Evolutionary conservation across 2,888 invertebrate species (phyloP).

Genomic region (Magallana nippona): DNA sequence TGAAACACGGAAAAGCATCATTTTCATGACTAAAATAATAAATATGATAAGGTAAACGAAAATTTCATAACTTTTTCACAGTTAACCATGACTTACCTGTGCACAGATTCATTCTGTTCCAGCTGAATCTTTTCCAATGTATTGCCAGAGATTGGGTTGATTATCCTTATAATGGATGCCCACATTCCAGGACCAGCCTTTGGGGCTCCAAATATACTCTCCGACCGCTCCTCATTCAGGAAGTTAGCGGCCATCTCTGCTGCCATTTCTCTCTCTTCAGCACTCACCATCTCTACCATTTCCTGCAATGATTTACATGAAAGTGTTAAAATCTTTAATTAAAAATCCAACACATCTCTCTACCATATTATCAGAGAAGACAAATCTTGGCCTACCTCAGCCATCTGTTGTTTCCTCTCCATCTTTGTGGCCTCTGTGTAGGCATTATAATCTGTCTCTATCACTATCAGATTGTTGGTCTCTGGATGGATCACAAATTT

Average conservation of each 20-base stretch:
- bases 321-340: too few species aligned
- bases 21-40: conserved; percentile 21
- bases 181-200: conserved; percentile 96
- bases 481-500: conserved; percentile 96
- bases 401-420: conserved; percentile 96
- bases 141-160: conserved; percentile 85
- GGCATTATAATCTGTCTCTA: conserved; percentile 99
- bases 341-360: neutral
- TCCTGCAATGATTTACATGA: conserved; percentile 79
- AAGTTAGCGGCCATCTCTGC: conserved; percentile 99
- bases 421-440: conserved; percentile 98
- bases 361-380: neutral
- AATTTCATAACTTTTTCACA: neutral
- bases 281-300: conserved; percentile 97
- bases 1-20: conserved; percentile 26
- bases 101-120: conserved; percentile 97
- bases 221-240: conserved; percentile 95
- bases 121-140: conserved; percentile 86
- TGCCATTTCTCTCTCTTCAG: conserved; percentile 96
- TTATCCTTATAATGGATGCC: conserved; percentile 86
- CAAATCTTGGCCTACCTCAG: conserved; percentile 83
- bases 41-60: neutral
- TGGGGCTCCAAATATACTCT: conserved; percentile 95
- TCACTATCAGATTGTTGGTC: conserved; percentile 91
- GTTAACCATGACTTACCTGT: conserved; percentile 83